Evolutionary conservation across 2,888 invertebrate species (phyloP).

Genomic region (Digitonthophagus gazella): DNA sequence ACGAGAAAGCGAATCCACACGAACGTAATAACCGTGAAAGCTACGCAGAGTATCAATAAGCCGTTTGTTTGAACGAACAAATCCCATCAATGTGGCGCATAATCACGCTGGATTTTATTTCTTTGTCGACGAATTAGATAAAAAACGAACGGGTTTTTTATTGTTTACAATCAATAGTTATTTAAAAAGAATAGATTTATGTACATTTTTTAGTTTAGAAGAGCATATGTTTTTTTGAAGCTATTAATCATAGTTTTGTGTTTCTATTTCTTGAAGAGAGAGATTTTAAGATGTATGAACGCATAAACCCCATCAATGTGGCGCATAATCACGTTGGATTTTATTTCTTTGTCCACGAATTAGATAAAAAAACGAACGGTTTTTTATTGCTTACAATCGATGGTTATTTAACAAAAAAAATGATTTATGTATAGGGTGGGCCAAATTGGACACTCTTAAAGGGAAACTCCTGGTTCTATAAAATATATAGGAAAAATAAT

Average conservation of each 20-base stretch:
- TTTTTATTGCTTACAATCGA: background rate
- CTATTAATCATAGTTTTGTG: background rate
- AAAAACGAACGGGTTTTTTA: background rate
- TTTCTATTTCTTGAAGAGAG: background rate
- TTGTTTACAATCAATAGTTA: no score
- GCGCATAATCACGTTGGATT: background rate
- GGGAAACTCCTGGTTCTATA: no score
- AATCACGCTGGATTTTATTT: background rate
- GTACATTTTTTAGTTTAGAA: no score
- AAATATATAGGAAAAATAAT: no score
- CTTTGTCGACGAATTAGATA: background rate
- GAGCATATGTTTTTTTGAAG: background rate
- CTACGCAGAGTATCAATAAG: background rate
- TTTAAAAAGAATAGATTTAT: no score
- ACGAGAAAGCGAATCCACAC: background rate
- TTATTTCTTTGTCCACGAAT: background rate
- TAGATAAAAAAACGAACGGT: background rate
- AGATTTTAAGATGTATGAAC: slow-evolving; percentile 3
- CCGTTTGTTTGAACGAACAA: background rate
- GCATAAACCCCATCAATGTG: background rate
- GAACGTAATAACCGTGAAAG: background rate
- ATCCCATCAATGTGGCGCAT: background rate
- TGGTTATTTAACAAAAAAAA: no score
- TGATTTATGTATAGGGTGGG: no score
- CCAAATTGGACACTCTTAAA: no score